Conservation (phyloP, 2,888 invertebrate genomes). For the Drosophila paramelanica region DNA sequence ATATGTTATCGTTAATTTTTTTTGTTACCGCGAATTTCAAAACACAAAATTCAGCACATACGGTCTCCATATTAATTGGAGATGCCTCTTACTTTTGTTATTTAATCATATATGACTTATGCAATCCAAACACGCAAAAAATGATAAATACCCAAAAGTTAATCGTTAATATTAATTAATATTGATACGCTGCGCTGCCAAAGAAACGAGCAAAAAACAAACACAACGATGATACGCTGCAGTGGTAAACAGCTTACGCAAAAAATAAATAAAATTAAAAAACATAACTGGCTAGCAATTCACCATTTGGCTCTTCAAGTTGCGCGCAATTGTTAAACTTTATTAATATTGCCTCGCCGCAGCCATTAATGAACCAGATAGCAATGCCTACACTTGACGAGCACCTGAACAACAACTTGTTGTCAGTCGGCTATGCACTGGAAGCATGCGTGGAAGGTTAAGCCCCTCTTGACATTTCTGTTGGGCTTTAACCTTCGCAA, state of each 20-base stretch:
- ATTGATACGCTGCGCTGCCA: conserved; percentile 37
- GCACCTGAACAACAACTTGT: conserved; percentile 55
- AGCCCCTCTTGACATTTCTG: conserved; percentile 77
- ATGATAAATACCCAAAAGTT: conserved; percentile 31
- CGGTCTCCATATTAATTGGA: neutral
- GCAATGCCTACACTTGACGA: conserved; percentile 50
- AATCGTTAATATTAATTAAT: conserved; percentile 54
- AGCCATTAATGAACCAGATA: conserved; percentile 75
- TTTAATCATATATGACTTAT: conserved; percentile 22
- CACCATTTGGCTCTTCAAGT: conserved; percentile 60
- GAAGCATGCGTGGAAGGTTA: conserved; percentile 67
- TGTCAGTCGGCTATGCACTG: conserved; percentile 49
- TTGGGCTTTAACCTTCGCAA: conserved; percentile 67
- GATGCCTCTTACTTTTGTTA: conserved; percentile 7
- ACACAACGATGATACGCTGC: conserved; percentile 16
- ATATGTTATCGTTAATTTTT: conserved; percentile 4
- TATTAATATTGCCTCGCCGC: conserved; percentile 40
- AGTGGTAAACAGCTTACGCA: conserved; percentile 57
- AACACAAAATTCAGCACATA: neutral
- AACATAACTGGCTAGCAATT: conserved; percentile 55
- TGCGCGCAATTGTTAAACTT: conserved; percentile 63
- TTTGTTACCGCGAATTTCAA: conserved; percentile 5
- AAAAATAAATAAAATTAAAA: conserved; percentile 36
- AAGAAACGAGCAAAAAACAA: conserved; percentile 22
- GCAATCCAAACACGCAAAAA: conserved; percentile 24